phyloP scores from a whole-genome alignment of 2,113 vertebrate genomes.

The Mormyrus lacerda region DNA sequence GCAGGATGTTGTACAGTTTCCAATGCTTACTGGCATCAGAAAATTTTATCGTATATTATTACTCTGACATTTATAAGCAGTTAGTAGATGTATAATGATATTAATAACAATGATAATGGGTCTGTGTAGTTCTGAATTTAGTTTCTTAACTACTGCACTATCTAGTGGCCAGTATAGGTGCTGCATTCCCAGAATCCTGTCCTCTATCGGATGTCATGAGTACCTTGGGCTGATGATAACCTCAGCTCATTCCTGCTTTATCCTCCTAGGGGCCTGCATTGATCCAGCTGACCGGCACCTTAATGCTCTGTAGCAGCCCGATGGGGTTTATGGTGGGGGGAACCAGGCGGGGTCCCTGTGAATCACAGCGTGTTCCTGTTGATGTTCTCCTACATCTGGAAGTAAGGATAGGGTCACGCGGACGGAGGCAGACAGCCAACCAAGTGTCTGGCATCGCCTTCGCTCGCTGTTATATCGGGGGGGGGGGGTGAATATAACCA shows the following conservation, averaged over 20 bases:
- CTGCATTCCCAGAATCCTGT: not conserved
- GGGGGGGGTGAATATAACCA: not conserved
- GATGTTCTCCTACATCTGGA: not conserved
- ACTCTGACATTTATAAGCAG: not conserved
- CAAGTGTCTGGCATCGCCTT: not conserved
- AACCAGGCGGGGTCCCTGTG: too few species aligned
- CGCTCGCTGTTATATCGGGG: not conserved
- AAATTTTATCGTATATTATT: not conserved
- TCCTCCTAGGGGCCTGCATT: not conserved
- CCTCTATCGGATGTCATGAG: not conserved
- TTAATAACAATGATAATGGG: not conserved
- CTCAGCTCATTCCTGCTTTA: not conserved
- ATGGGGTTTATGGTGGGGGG: not conserved
- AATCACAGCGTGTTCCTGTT: not conserved
- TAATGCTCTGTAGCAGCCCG: not conserved
- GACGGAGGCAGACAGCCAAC: not conserved
- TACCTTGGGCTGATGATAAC: not conserved
- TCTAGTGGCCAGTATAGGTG: not conserved
- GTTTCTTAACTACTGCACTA: not conserved
- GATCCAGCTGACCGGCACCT: not conserved
- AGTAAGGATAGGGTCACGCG: not conserved
- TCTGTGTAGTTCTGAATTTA: not conserved
- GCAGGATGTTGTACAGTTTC: not conserved
- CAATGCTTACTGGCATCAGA: not conserved
- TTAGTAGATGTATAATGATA: not conserved